phyloP scores from a whole-genome alignment of 2,888 invertebrate species.

The Myopa tessellatipennis region DNA sequence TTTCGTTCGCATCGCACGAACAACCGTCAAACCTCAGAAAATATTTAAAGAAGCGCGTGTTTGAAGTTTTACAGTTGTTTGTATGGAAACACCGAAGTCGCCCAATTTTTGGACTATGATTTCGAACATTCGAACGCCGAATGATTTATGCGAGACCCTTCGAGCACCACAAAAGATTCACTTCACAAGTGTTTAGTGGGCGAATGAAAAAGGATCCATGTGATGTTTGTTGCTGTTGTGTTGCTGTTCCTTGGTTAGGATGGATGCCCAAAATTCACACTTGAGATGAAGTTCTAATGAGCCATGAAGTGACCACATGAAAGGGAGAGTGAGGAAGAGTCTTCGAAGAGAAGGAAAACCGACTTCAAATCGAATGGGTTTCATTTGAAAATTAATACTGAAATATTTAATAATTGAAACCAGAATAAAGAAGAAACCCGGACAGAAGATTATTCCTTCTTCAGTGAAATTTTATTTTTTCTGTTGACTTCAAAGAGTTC shows the following conservation, averaged over 20 bases:
- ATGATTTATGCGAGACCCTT: no score
- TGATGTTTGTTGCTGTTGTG: no score
- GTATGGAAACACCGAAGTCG: no score
- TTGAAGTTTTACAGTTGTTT: no score
- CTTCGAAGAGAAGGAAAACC: background rate
- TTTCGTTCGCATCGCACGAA: no score
- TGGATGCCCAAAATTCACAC: slow-evolving; percentile 48
- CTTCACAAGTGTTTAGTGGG: background rate
- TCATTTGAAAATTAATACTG: background rate
- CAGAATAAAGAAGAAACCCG: background rate
- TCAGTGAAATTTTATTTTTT: background rate
- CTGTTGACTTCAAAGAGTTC: background rate
- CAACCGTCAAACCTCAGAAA: no score
- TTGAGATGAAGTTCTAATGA: slow-evolving; percentile 41
- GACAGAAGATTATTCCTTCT: background rate
- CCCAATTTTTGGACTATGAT: no score
- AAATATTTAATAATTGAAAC: background rate
- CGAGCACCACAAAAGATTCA: background rate
- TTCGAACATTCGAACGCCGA: no score
- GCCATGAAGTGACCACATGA: slow-evolving; percentile 31
- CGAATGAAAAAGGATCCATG: background rate
- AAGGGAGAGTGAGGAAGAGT: background rate
- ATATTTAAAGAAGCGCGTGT: no score
- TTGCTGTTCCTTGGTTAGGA: slow-evolving; percentile 43
- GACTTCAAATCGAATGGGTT: no score